These are phyloP conservation scores for Lagenorhynchus albirostris DNA, from an alignment of 2,113 vertebrate species.

Conservation along the genomic window DNA sequence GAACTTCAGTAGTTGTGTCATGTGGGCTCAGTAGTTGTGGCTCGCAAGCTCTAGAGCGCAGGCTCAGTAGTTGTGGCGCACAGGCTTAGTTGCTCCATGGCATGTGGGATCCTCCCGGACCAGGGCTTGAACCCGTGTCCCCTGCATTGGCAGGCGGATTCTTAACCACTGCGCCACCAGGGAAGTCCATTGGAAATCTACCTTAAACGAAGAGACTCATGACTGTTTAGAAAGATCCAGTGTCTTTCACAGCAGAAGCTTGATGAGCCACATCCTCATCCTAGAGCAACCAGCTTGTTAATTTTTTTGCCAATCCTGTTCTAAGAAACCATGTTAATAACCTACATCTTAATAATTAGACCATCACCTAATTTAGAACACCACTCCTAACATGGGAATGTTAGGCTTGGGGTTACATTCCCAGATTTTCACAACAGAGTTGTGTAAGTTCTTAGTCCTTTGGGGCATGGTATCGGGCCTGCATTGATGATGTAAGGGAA, in stretches of 20 bases:
- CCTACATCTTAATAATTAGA: background rate
- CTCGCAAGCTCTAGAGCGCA: no score
- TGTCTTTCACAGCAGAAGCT: background rate
- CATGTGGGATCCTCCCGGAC: no score
- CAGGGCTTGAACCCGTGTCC: no score
- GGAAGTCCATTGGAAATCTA: background rate
- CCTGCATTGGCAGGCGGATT: no score
- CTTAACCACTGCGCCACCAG: no score
- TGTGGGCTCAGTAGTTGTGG: no score
- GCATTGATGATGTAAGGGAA: background rate
- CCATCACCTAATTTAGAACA: background rate
- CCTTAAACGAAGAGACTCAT: background rate
- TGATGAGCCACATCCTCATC: background rate
- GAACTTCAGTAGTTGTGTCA: no score
- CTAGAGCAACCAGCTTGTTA: background rate
- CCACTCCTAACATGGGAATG: background rate
- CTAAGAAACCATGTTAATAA: background rate
- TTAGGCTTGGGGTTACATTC: background rate
- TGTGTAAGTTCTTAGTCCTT: background rate
- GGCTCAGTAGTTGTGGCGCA: no score
- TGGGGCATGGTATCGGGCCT: background rate
- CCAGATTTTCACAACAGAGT: background rate
- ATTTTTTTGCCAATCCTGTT: background rate
- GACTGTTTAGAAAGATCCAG: background rate
- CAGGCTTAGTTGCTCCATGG: no score